These are phyloP conservation scores for Leptodactylus fuscus DNA, from an alignment of 2,113 vertebrate species.

Conservation along the genomic window DNA sequence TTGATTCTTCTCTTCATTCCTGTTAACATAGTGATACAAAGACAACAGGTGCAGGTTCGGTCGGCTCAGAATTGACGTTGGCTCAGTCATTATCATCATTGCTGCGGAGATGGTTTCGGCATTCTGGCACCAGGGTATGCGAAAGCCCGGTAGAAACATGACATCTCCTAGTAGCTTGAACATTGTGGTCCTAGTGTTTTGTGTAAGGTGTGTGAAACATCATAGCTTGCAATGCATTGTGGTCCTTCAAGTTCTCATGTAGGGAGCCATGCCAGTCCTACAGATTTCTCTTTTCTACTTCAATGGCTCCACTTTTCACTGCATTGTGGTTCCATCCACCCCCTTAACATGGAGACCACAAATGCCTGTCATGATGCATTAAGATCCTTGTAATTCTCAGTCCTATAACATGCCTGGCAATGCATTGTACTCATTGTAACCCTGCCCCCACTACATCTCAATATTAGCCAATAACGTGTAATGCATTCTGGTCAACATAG, in stretches of 20 bases:
- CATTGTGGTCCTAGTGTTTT: conserved; percentile 57
- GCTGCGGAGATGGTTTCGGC: not conserved
- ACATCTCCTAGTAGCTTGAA: conserved; percentile 38
- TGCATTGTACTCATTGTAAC: conserved; percentile 41
- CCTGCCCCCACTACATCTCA: not conserved
- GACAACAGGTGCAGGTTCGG: conserved; percentile 29
- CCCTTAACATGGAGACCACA: conserved; percentile 10
- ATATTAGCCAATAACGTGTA: conserved; percentile 32
- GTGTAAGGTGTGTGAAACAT: conserved; percentile 46
- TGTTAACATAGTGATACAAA: conserved; percentile 18
- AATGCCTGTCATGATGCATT: conserved; percentile 22
- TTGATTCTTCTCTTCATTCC: conserved; percentile 38
- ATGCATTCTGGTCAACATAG: conserved; percentile 49
- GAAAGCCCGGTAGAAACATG: not conserved
- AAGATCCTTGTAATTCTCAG: conserved; percentile 11
- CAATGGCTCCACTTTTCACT: conserved; percentile 27
- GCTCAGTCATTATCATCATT: conserved; percentile 5
- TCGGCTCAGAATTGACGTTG: conserved; percentile 7
- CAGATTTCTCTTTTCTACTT: conserved; percentile 4
- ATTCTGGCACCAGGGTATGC: not conserved
- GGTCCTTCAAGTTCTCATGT: conserved; percentile 34
- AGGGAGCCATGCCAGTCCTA: not conserved
- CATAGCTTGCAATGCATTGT: conserved; percentile 43
- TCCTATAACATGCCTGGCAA: conserved; percentile 20
- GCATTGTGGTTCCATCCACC: conserved; percentile 27